Evolutionary conservation across 1,140 invertebrate genomes (phyloP).

Genomic region (Aphelinus atriplicis): DNA sequence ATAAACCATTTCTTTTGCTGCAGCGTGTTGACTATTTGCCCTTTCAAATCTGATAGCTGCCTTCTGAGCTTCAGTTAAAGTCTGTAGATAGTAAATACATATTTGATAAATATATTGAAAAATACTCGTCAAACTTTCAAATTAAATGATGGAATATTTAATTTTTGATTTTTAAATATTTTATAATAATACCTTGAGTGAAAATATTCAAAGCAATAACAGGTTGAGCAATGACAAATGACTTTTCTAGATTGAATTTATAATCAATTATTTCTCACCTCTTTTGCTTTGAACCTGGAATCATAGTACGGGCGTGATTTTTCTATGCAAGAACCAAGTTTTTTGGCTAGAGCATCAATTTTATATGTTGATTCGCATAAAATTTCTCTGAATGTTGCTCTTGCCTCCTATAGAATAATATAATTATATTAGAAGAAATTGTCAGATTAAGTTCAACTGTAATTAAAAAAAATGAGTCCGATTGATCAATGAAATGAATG

Average conservation of each 20-base stretch:
- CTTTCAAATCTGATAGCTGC: slow-evolving; percentile 92
- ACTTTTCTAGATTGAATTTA: not conserved
- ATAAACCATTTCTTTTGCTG: slow-evolving; percentile 95
- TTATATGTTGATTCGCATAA: slow-evolving; percentile 86
- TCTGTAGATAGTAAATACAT: slow-evolving; percentile 57
- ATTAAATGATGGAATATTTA: not conserved
- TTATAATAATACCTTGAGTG: not conserved
- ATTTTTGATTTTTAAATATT: slow-evolving; percentile 2
- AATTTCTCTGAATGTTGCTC: slow-evolving; percentile 83
- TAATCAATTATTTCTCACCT: slow-evolving; percentile 66
- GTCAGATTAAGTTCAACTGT: too few relatives aligned
- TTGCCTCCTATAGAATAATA: slow-evolving; percentile 75
- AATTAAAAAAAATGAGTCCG: too few relatives aligned
- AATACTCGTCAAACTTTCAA: too few relatives aligned
- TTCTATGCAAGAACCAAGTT: slow-evolving; percentile 87
- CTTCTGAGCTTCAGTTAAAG: slow-evolving; percentile 76
- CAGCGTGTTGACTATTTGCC: slow-evolving; percentile 89
- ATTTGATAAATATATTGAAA: not conserved
- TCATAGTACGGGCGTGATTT: slow-evolving; percentile 93
- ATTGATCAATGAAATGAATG: too few relatives aligned
- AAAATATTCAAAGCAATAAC: slow-evolving; percentile 3
- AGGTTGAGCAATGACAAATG: not conserved
- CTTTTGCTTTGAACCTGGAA: slow-evolving; percentile 79
- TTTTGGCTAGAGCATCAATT: slow-evolving; percentile 84
- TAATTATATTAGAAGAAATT: slow-evolving; percentile 32